These are phyloP conservation scores for Ceratina japonica DNA, from an alignment of 1,140 invertebrate genomes.

Conservation along the genomic window DNA sequence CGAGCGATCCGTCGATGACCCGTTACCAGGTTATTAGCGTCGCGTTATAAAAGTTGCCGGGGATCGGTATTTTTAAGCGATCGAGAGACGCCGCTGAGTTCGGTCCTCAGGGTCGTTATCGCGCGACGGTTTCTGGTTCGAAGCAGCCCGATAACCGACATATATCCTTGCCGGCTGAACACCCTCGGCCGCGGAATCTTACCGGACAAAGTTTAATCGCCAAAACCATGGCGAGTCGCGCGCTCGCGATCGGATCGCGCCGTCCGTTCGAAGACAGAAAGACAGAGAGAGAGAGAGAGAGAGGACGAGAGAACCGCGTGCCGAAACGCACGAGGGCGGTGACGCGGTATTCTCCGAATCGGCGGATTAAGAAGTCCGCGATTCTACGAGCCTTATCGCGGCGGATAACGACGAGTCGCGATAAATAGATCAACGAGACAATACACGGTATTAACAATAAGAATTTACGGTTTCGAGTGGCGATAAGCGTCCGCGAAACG, in stretches of 20 bases:
- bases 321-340: background rate
- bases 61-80: slow-evolving; percentile 30
- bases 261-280: too few species aligned
- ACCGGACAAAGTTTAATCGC: slow-evolving; percentile 63
- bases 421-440: background rate
- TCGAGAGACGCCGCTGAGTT: slow-evolving; percentile 49
- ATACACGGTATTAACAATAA: too few species aligned
- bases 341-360: too few species aligned
- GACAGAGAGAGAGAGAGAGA: too few species aligned
- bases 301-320: background rate
- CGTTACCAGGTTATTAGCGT: background rate
- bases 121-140: slow-evolving; percentile 57
- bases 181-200: slow-evolving; percentile 59
- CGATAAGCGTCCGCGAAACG: background rate
- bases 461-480: background rate
- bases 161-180: slow-evolving; percentile 45
- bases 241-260: slow-evolving; percentile 18
- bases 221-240: slow-evolving; percentile 37
- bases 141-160: slow-evolving; percentile 60
- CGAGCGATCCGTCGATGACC: background rate
- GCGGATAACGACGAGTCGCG: background rate
- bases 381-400: too few species aligned
- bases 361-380: too few species aligned
- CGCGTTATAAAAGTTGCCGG: background rate
- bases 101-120: slow-evolving; percentile 53